Percentiles rank a stretch among this genome's conserved stretches.
Evolutionary conservation across 2,113 vertebrate genomes (phyloP).

Genomic region (Onychorhynchus coronatus): DNA sequence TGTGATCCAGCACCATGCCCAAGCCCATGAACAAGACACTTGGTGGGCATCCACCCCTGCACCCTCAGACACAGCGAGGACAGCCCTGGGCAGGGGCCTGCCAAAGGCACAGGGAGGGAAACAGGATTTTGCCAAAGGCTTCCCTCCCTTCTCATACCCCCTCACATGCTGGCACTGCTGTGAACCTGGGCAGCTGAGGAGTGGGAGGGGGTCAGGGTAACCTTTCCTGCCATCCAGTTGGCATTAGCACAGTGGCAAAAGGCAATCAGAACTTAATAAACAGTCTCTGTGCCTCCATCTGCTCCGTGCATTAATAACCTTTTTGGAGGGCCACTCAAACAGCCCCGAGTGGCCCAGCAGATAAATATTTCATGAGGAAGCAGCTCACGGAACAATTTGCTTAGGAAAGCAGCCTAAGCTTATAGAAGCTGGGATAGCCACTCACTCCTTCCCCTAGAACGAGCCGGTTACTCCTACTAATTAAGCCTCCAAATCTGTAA

Average conservation of each 20-base stretch:
- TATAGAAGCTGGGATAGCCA: background rate
- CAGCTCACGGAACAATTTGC: background rate
- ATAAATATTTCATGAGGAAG: background rate
- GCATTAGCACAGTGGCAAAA: background rate
- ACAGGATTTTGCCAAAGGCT: rapidly evolving
- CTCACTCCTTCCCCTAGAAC: background rate
- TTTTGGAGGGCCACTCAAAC: background rate
- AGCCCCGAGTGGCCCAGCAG: background rate
- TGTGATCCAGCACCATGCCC: background rate
- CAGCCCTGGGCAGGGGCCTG: background rate
- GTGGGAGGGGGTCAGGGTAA: background rate
- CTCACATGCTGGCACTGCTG: rapidly evolving
- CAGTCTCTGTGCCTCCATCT: background rate
- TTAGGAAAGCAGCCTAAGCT: background rate
- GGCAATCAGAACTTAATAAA: background rate
- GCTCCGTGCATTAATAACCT: background rate
- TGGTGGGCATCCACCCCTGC: background rate
- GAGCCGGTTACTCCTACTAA: background rate
- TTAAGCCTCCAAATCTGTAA: background rate
- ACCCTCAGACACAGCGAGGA: rapidly evolving
- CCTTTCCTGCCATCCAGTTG: background rate
- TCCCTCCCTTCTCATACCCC: rapidly evolving
- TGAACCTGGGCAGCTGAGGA: background rate
- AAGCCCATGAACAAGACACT: background rate
- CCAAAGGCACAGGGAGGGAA: background rate